Percentiles rank a stretch among this genome's conserved stretches.
Evolutionary conservation across 37 sponge, comb jelly and placozoan species (phyloP).

Genomic region (Dysidea cf. avara): DNA sequence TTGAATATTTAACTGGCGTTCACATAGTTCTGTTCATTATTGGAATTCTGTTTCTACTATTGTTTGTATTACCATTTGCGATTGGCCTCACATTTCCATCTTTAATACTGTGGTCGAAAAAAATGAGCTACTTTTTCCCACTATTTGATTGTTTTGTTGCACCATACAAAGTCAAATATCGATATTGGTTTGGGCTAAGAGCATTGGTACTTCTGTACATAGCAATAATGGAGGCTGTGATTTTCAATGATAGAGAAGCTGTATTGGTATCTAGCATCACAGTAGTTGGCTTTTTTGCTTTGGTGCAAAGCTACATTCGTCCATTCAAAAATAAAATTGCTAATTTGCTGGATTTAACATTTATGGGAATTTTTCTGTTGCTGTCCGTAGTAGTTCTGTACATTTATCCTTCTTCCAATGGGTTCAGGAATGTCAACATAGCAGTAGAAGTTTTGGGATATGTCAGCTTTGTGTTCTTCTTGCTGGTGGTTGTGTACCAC

Average conservation of each 20-base stretch:
- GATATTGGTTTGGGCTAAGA: no score
- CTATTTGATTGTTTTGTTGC: slow-evolving; percentile 26
- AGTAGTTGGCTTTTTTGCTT: background rate
- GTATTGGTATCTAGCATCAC: slow-evolving; percentile 1
- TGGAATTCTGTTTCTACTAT: background rate
- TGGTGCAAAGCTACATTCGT: slow-evolving; percentile 13
- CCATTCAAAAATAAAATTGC: slow-evolving; percentile 25
- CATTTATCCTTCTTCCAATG: no score
- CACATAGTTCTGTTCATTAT: slow-evolving; percentile 18
- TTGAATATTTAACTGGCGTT: no score
- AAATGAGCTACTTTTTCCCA: slow-evolving; percentile 6
- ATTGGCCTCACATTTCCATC: slow-evolving; percentile 7
- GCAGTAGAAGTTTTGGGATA: no score
- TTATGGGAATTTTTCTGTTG: no score
- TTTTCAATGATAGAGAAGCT: background rate
- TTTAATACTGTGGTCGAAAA: background rate
- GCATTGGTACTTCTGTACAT: background rate
- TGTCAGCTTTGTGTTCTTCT: no score
- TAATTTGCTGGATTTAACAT: slow-evolving; percentile 18
- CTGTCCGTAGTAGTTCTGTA: no score
- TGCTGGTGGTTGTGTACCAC: no score
- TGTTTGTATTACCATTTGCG: slow-evolving; percentile 32
- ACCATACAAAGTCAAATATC: no score
- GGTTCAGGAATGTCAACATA: no score
- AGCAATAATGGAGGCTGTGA: slow-evolving; percentile 2